Percentiles rank a stretch among this genome's conserved stretches.
These are phyloP conservation scores for Carcharodon carcharias DNA, from an alignment of 2,797 vertebrate genomes.

Conservation along the genomic window DNA sequence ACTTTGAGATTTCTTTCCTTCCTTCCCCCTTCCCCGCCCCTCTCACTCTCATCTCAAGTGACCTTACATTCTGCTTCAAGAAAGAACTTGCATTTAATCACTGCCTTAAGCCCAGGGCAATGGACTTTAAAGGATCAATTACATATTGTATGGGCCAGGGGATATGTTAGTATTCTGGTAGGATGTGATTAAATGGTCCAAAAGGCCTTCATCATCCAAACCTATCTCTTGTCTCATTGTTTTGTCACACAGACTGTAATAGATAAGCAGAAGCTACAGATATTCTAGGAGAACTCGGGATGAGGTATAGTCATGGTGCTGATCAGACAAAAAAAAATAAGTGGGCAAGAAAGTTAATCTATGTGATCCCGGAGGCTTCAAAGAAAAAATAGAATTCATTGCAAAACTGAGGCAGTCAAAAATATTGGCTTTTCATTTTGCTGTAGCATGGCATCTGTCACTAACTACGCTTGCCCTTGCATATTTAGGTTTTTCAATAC, in stretches of 20 bases:
- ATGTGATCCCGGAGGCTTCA: no score
- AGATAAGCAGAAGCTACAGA: no score
- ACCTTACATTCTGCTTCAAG: neutral
- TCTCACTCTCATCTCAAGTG: no score
- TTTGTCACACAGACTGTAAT: neutral
- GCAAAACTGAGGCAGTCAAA: neutral
- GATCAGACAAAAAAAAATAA: neutral
- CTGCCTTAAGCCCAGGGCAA: neutral
- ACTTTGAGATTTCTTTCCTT: no score
- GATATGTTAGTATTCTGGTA: neutral
- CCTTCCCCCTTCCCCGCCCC: no score
- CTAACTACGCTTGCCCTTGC: neutral
- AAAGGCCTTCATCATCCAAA: neutral
- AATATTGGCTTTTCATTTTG: neutral
- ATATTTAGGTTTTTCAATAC: neutral
- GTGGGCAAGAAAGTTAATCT: neutral
- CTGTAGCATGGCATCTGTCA: neutral
- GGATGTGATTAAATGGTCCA: neutral
- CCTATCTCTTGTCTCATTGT: neutral
- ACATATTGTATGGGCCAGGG: neutral
- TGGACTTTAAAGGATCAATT: neutral
- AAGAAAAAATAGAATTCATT: neutral
- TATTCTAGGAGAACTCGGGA: no score
- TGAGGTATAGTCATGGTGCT: neutral
- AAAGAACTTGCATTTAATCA: neutral